Percentiles rank a stretch among this genome's conserved stretches.
Conservation (phyloP, 2,888 invertebrate genomes). For the Macrosiphum euphorbiae region DNA sequence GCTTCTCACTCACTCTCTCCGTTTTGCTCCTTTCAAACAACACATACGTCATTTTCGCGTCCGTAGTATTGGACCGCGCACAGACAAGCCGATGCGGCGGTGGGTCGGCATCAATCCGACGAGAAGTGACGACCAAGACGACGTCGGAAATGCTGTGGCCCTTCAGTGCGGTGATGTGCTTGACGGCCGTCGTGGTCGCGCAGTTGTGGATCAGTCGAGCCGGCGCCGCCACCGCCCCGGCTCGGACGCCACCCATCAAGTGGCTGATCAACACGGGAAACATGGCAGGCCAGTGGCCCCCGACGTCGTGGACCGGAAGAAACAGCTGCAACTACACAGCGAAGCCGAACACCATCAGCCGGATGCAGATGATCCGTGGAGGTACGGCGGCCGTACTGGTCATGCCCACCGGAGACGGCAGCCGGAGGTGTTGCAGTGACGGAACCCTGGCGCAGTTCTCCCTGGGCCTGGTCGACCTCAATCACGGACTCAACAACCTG, state of each 20-base stretch:
- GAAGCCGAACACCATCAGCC: conserved; percentile 8
- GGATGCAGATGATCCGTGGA: conserved; percentile 31
- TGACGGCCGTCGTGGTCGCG: background rate
- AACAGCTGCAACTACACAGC: background rate
- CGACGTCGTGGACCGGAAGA: background rate
- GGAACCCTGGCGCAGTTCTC: background rate
- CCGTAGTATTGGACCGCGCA: too few relatives aligned
- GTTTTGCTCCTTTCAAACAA: too few relatives aligned
- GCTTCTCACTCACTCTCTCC: too few relatives aligned
- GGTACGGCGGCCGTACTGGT: conserved; percentile 1
- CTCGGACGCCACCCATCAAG: background rate
- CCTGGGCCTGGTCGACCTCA: conserved; percentile 12
- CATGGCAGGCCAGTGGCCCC: background rate
- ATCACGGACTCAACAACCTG: conserved; percentile 28
- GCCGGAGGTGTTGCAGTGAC: background rate
- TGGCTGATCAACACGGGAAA: conserved; percentile 43
- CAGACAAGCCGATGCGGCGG: too few relatives aligned
- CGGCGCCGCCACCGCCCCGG: too few relatives aligned
- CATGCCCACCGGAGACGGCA: conserved; percentile 25
- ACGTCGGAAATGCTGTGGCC: background rate
- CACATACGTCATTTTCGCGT: too few relatives aligned
- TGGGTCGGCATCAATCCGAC: background rate
- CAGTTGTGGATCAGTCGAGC: background rate
- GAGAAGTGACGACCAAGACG: background rate
- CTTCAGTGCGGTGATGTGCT: background rate